phyloP scores from a whole-genome alignment of 2,888 invertebrate genomes.

The Leptinotarsa haldemani region DNA sequence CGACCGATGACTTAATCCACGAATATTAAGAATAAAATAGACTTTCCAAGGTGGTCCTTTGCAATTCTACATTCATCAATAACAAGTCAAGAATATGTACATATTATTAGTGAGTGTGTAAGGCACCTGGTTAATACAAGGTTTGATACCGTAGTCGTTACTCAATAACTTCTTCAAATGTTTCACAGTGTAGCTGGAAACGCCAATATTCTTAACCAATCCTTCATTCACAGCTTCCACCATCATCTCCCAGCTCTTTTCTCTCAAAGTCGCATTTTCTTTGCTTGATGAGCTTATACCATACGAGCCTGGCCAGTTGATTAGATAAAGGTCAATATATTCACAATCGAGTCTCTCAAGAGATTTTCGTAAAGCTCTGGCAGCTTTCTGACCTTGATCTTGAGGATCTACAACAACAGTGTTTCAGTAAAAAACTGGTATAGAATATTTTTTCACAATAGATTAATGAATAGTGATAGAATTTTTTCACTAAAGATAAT shows the following conservation, averaged over 20 bases:
- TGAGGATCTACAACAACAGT: conserved; percentile 66
- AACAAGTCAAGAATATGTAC: too few species aligned
- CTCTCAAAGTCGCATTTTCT: conserved; percentile 70
- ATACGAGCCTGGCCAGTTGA: conserved; percentile 88
- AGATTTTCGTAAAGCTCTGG: conserved; percentile 71
- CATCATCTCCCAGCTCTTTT: conserved; percentile 76
- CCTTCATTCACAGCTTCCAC: conserved; percentile 74
- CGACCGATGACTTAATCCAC: too few species aligned
- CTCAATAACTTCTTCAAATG: conserved; percentile 76
- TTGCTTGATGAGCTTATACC: conserved; percentile 68
- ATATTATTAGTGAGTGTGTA: too few species aligned
- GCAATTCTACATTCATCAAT: too few species aligned
- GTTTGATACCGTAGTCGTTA: conserved; percentile 69
- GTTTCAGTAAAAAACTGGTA: too few species aligned
- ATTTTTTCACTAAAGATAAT: too few species aligned
- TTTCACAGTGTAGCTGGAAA: conserved; percentile 80
- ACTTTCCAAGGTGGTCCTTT: too few species aligned
- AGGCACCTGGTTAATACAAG: conserved; percentile 81
- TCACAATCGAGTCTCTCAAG: conserved; percentile 73
- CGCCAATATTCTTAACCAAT: conserved; percentile 76
- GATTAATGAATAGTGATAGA: too few species aligned
- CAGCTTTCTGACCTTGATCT: conserved; percentile 70
- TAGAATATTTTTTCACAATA: too few species aligned
- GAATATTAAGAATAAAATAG: too few species aligned
- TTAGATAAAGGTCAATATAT: conserved; percentile 83